phyloP scores from a whole-genome alignment of 2,113 vertebrate genomes.

The Pampusana beccarii region DNA sequence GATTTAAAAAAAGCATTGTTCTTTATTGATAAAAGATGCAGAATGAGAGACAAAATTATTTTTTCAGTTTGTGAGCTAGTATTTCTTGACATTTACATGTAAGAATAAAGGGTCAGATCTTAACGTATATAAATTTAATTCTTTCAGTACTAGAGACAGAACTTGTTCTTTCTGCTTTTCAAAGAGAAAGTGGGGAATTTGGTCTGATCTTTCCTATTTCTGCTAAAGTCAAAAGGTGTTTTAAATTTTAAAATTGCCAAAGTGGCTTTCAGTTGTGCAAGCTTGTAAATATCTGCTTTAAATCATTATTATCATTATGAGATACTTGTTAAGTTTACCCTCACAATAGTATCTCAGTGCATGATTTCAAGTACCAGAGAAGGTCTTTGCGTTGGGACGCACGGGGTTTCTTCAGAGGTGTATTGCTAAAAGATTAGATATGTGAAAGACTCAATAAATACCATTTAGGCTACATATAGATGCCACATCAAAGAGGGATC shows the following conservation, averaged over 20 bases:
- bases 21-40: conserved; percentile 42
- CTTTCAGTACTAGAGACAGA: not conserved
- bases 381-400: not conserved
- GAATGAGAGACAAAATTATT: conserved; percentile 31
- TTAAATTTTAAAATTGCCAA: not conserved
- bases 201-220: not conserved
- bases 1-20: conserved; percentile 30
- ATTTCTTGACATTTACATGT: conserved; percentile 50
- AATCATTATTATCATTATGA: not conserved
- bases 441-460: not conserved
- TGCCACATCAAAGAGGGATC: not conserved
- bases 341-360: not conserved
- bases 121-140: not conserved
- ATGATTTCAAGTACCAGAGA: not conserved
- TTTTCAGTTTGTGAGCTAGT: conserved; percentile 41
- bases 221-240: not conserved
- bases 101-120: not conserved
- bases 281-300: not conserved
- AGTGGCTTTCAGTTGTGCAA: not conserved
- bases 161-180: not conserved
- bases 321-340: not conserved
- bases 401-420: not conserved
- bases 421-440: not conserved
- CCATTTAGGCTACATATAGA: not conserved
- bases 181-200: not conserved